Conservation (phyloP, 64 coral and sea anemone genomes). For the Acropora tenuis region DNA sequence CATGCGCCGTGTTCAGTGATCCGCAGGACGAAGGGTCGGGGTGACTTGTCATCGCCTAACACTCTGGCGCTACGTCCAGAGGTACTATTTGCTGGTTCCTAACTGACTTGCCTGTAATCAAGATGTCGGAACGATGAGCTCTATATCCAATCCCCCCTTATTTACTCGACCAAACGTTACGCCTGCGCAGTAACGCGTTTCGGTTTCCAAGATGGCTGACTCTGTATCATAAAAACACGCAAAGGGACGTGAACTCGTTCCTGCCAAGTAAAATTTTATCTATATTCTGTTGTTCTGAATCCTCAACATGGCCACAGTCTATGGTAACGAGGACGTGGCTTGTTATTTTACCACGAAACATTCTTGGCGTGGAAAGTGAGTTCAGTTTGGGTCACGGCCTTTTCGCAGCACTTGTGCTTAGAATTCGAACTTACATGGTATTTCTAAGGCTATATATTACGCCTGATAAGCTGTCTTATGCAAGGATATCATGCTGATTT, state of each 20-base stretch:
- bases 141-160: no score
- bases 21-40: no score
- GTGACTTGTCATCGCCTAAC: no score
- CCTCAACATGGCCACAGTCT: conserved; percentile 86
- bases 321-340: conserved; percentile 93
- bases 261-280: background rate
- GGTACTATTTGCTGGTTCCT: no score
- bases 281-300: background rate
- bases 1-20: no score
- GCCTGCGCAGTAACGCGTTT: background rate
- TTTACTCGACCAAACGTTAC: no score
- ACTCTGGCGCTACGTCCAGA: no score
- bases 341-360: conserved; percentile 99
- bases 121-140: no score
- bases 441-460: background rate
- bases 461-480: conserved; percentile 8
- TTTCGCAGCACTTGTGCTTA: no score
- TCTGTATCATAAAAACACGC: background rate
- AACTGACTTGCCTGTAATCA: no score
- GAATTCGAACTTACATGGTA: no score
- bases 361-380: conserved; percentile 99
- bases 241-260: background rate
- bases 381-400: background rate
- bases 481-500: background rate
- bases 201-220: conserved; percentile 24